Percentiles rank a stretch among this genome's conserved stretches.
Evolutionary conservation across 2,797 vertebrate species (phyloP).

Genomic region (Vultur gryphus): DNA sequence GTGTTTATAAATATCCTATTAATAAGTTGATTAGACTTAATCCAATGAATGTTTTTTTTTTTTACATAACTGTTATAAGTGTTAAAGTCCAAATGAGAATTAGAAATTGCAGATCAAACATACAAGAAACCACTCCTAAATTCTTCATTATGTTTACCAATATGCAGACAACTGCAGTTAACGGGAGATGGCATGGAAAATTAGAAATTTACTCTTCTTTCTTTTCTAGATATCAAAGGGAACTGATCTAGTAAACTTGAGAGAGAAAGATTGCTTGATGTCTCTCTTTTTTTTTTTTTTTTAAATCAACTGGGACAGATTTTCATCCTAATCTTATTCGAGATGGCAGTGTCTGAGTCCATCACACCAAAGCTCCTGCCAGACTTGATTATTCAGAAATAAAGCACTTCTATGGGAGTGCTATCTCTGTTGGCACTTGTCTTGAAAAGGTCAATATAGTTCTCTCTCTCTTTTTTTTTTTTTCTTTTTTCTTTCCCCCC

Average conservation of each 20-base stretch:
- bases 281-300: background rate
- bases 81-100: background rate
- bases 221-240: background rate
- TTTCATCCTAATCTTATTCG: slow-evolving; percentile 43
- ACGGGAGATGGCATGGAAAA: background rate
- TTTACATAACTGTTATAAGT: background rate
- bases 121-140: background rate
- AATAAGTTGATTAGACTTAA: background rate
- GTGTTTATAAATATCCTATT: background rate
- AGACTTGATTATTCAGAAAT: slow-evolving; percentile 47
- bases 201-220: background rate
- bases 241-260: background rate
- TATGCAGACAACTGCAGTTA: background rate
- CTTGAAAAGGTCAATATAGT: slow-evolving; percentile 30
- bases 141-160: background rate
- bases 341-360: slow-evolving; percentile 22
- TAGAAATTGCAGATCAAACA: background rate
- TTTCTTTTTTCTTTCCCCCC: no score
- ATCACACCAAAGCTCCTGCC: slow-evolving; percentile 28
- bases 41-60: background rate
- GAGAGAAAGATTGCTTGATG: background rate
- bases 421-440: background rate
- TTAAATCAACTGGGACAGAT: background rate
- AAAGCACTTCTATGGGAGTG: slow-evolving; percentile 8
- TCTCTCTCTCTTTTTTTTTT: background rate